These are phyloP conservation scores for Ellobius talpinus DNA, from an alignment of 2,113 vertebrate species.

Conservation along the genomic window DNA sequence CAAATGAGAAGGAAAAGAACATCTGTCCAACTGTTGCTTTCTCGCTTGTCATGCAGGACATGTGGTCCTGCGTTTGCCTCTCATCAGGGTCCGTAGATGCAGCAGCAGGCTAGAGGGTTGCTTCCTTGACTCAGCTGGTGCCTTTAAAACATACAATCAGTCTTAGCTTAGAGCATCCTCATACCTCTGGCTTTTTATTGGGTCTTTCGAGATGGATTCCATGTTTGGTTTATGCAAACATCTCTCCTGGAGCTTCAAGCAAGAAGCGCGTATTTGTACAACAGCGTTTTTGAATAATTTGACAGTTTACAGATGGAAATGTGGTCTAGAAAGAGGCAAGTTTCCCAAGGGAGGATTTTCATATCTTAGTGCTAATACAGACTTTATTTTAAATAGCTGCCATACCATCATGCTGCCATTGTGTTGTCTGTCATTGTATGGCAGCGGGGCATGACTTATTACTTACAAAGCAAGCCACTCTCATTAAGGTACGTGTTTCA, in stretches of 20 bases:
- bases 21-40: conserved; percentile 69
- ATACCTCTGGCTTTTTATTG: conserved; percentile 60
- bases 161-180: conserved; percentile 51
- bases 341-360: conserved; percentile 41
- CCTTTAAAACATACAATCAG: conserved; percentile 62
- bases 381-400: conserved; percentile 55
- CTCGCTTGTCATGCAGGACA: conserved; percentile 19
- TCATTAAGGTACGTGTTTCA: not conserved
- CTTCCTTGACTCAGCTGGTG: conserved; percentile 67
- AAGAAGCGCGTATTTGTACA: conserved; percentile 61
- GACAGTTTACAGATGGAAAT: conserved; percentile 60
- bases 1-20: conserved; percentile 74
- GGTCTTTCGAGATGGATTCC: conserved; percentile 57
- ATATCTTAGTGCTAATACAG: conserved; percentile 38
- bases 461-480: not conserved
- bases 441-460: not conserved
- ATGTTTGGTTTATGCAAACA: conserved; percentile 62
- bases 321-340: conserved; percentile 27
- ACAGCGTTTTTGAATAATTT: conserved; percentile 62
- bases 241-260: conserved; percentile 51
- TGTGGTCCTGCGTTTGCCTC: conserved; percentile 50
- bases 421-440: not conserved
- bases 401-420: not conserved
- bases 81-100: conserved; percentile 24
- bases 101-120: not conserved